Evolutionary conservation across 2,113 vertebrate genomes (phyloP), one percentile per base, ranked within the genome.

Genomic region (Athene noctua): DNA sequence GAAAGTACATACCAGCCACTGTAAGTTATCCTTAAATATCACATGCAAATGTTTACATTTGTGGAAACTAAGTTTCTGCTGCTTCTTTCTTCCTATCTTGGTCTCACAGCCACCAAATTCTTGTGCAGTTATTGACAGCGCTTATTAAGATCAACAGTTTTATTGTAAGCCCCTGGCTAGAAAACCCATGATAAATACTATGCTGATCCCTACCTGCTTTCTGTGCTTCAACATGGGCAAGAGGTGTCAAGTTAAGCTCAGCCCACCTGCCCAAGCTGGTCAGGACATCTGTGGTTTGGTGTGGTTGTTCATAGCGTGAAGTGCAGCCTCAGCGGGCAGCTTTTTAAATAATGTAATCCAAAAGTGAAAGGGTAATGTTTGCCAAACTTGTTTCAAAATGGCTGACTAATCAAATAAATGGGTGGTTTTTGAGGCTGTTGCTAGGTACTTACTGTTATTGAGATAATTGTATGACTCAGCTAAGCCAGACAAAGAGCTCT

Each of bases 391-490:
- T 86, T 92, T 94, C 72, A 95, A 94, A 96, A 91, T 79, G 93
- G 83, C 80, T 94, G 92, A 94, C 96, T 95, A 95, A 96, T 96
- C 94, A 97, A 85, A 87, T 93, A 93, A 95, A 95, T 90, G 95
- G 62, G 88, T 93, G 96, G 96, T 96, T 97, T 88, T 87, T 91
- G 88, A 95, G 88, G 82, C 71, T 42, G 95, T 97, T 97, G 96
- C 96, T 97, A 96, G 80, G 94, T 74, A 23, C 82, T 78, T 46
- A 42, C 65, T 96, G 95, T 92, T 96, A 86, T 27, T 95, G 94
- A 97, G 96, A 89, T 97, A 97, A 96, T 95, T 94, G 90, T 66
- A 15, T 95, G 93, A 97, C 96, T 97, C 96, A 93, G 93, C 92
- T 88, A 34, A 70, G 87, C 30, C 89, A 96, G 94, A 97, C 94